Evolutionary conservation across 2,888 invertebrate species (phyloP), one percentile per base, ranked within the genome.

Genomic region (Zygogramma bicolorata): DNA sequence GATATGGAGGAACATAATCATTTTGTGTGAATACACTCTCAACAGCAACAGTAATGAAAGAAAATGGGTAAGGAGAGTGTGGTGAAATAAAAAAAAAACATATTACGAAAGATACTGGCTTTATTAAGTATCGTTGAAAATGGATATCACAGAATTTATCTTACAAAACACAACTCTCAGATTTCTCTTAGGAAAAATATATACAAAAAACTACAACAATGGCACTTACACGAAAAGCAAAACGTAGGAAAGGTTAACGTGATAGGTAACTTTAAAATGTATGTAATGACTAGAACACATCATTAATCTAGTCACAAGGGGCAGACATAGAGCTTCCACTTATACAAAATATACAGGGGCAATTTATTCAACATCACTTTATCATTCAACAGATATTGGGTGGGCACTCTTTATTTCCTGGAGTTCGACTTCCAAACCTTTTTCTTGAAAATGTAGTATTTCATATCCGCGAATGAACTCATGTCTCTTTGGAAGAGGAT

Each of bases 111-210:
- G 46, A 63, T 63, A 63, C 46, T 63, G 29, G 46, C 63, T 63
- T 31, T 63, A 63, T 81, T 81, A 81, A 82, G 80, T 81, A 82
- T 81, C 79, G 77, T 81, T 81, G 81, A 80, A 80, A 75, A 76
- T 75, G 82, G 82, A 81, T 85, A 85, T 85, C 85, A 85, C 85
- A 85, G 84, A 83, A 82, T 80, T 83, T 83, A 85, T 84, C 82
- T 84, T 84, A 84, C 82, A 81, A 75, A 77, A 46, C 77, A 75
- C 74, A 65, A 74, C 62, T 72, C n/a, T 25, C 15, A 53, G 4
- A n/a, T 46, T 63, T 63, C 27, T 46, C 18, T 42, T 29, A 29
- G 22, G 40, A 42, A 63, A 18, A n/a, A 46, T 46, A 27, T 53
- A 6, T 27, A 53, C 53, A 53, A 25, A 53, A 61, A 63, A 31